These are phyloP conservation scores for Nemapogon koenigi DNA, from an alignment of 2,888 invertebrate species.

Conservation along the genomic window DNA sequence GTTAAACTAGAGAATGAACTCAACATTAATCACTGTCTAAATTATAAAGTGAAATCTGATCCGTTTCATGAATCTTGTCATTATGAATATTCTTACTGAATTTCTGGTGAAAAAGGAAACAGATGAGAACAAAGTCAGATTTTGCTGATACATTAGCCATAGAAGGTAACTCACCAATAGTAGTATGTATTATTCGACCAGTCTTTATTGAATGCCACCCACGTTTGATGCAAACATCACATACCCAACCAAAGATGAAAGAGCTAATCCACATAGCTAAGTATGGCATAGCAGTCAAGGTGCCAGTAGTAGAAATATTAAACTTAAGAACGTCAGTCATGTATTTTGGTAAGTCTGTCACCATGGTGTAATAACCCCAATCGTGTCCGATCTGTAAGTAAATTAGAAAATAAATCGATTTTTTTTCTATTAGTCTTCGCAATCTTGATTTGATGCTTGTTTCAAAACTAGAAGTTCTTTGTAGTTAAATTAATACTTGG, in stretches of 20 bases:
- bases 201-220: constrained; percentile 64
- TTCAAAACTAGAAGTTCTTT: too few relatives aligned
- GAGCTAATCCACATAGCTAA: constrained; percentile 74
- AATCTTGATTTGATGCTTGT: too few relatives aligned
- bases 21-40: too few relatives aligned
- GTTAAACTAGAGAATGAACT: too few relatives aligned
- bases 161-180: constrained; percentile 69
- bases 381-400: constrained; percentile 51
- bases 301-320: constrained; percentile 69
- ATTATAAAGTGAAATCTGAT: too few relatives aligned
- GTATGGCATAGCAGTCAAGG: constrained; percentile 71
- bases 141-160: too few relatives aligned
- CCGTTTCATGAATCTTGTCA: too few relatives aligned
- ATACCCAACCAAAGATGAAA: constrained; percentile 70
- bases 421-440: too few relatives aligned
- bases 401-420: constrained; percentile 10
- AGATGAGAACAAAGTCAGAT: too few relatives aligned
- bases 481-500: too few relatives aligned
- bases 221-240: constrained; percentile 71
- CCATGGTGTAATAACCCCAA: constrained; percentile 77
- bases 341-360: constrained; percentile 73
- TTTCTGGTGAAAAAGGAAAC: too few relatives aligned
- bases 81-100: too few relatives aligned
- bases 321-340: constrained; percentile 73
- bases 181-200: constrained; percentile 71